Evolutionary conservation across 2,888 invertebrate genomes (phyloP).

Genomic region (Pilophorus perplexus): DNA sequence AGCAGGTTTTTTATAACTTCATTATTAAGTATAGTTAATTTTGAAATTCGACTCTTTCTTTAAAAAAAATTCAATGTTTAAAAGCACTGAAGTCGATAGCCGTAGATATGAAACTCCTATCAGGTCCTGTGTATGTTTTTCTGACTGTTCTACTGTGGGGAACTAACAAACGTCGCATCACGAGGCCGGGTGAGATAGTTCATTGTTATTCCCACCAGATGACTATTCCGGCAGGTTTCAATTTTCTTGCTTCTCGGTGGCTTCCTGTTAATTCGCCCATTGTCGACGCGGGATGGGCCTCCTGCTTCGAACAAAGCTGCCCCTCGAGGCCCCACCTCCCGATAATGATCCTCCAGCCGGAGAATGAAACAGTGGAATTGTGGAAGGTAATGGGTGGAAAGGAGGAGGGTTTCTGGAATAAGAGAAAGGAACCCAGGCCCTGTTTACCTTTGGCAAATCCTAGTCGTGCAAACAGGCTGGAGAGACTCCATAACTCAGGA

Average conservation of each 20-base stretch:
- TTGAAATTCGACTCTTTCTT: too few species aligned
- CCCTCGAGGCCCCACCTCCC: not conserved
- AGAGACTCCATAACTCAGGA: not conserved
- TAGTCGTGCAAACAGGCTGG: slow-evolving; percentile 19
- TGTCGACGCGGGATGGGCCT: not conserved
- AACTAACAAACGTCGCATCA: too few species aligned
- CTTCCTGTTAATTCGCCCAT: slow-evolving; percentile 8
- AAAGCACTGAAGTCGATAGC: too few species aligned
- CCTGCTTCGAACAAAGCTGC: not conserved
- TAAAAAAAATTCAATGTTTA: too few species aligned
- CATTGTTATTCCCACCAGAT: too few species aligned
- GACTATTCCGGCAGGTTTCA: not conserved
- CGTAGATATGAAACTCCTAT: too few species aligned
- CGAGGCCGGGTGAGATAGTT: not conserved
- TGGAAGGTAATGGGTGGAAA: too few species aligned
- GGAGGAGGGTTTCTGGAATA: not conserved
- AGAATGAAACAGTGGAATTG: not conserved
- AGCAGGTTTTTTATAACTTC: too few species aligned
- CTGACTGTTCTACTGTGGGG: too few species aligned
- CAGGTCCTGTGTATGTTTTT: too few species aligned
- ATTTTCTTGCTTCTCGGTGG: not conserved
- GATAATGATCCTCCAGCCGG: not conserved
- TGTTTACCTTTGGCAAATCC: slow-evolving; percentile 31
- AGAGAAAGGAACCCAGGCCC: slow-evolving; percentile 18
- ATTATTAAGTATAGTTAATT: too few species aligned